Evolutionary conservation across 2,797 vertebrate genomes (phyloP).

Genomic region (Aulostomus chinensis): DNA sequence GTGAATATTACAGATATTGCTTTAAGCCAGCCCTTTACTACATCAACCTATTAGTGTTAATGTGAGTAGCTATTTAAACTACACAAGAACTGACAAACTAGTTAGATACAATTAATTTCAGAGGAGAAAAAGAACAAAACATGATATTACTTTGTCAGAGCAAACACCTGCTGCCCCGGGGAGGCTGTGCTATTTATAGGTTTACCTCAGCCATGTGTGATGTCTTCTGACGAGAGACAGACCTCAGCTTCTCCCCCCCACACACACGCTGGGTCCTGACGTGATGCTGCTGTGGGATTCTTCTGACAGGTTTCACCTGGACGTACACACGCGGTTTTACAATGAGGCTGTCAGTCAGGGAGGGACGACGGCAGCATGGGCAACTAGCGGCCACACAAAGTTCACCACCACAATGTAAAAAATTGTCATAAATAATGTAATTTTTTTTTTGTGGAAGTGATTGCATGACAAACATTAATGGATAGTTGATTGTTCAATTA

Average conservation of each 20-base stretch:
- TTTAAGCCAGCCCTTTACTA: too few species aligned
- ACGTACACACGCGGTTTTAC: conserved; percentile 13
- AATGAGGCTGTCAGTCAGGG: not conserved
- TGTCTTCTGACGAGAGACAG: conserved; percentile 21
- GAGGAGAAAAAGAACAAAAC: too few species aligned
- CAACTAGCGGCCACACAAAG: not conserved
- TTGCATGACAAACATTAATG: not conserved
- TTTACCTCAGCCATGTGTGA: not conserved
- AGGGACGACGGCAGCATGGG: not conserved
- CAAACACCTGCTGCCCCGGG: too few species aligned
- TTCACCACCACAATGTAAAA: not conserved
- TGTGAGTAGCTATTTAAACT: too few species aligned
- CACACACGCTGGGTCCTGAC: conserved; percentile 27
- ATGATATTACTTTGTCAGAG: too few species aligned
- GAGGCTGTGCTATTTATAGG: not conserved
- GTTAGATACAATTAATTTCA: too few species aligned
- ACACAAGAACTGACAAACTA: too few species aligned
- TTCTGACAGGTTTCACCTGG: conserved; percentile 74
- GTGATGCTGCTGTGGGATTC: conserved; percentile 41
- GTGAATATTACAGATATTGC: too few species aligned
- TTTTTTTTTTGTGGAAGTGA: too few species aligned
- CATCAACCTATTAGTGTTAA: too few species aligned
- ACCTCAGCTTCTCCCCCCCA: conserved; percentile 53
- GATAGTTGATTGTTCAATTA: not conserved
- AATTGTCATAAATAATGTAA: too few species aligned